Percentiles rank a stretch among this genome's conserved stretches.
Evolutionary conservation across 2,797 vertebrate species (phyloP).

Genomic region (Gymnocypris eckloni): DNA sequence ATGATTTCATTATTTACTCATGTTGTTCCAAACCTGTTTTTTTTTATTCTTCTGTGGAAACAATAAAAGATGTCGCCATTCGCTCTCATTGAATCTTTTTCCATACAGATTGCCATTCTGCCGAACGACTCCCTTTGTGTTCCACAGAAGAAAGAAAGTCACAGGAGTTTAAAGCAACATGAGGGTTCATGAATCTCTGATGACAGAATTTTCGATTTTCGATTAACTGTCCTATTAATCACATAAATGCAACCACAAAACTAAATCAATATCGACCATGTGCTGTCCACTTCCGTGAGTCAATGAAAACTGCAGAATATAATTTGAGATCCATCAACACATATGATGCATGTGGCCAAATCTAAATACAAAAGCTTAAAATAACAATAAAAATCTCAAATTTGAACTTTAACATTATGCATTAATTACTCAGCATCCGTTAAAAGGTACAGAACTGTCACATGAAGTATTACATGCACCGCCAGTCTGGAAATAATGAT

Average conservation of each 20-base stretch:
- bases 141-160: not conserved
- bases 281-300: constrained; percentile 2
- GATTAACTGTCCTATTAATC: constrained; percentile 14
- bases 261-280: constrained; percentile 33
- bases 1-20: not conserved
- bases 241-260: constrained; percentile 24
- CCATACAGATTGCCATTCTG: not conserved
- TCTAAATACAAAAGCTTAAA: not conserved
- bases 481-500: not conserved
- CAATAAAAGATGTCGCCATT: not conserved
- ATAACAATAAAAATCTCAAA: not conserved
- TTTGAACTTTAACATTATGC: not conserved
- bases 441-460: not conserved
- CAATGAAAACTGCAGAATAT: constrained; percentile 2
- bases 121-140: not conserved
- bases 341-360: not conserved
- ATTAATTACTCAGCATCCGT: not conserved
- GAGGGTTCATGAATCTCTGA: not conserved
- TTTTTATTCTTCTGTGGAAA: not conserved
- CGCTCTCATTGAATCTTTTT: not conserved
- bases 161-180: not conserved
- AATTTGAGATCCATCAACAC: constrained; percentile 32
- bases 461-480: not conserved
- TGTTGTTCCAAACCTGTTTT: not conserved
- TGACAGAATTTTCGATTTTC: not conserved